These are phyloP conservation scores for Rhinogobius similis DNA, from an alignment of 2,113 vertebrate species.

Conservation along the genomic window DNA sequence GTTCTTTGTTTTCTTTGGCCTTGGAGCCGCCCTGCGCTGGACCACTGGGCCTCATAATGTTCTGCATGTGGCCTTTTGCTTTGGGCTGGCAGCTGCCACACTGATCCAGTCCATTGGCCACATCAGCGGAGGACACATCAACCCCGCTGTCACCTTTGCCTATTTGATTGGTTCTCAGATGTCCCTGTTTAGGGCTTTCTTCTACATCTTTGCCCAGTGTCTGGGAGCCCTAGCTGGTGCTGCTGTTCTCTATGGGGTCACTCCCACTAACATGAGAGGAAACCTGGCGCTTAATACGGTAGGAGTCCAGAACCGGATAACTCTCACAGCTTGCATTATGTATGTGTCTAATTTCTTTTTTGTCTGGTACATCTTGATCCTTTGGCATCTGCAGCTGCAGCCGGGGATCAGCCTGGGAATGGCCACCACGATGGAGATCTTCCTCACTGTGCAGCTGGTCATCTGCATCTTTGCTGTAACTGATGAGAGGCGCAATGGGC, in stretches of 20 bases:
- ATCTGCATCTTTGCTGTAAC: slow-evolving; percentile 92
- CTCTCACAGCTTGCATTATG: not conserved
- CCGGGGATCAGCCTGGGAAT: slow-evolving; percentile 89
- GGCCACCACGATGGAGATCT: slow-evolving; percentile 91
- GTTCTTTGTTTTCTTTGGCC: slow-evolving; percentile 92
- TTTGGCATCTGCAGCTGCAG: slow-evolving; percentile 78
- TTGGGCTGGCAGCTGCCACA: slow-evolving; percentile 89
- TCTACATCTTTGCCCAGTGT: slow-evolving; percentile 90
- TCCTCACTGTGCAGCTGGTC: slow-evolving; percentile 91
- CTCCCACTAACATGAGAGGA: slow-evolving; percentile 85
- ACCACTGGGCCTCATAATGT: slow-evolving; percentile 83
- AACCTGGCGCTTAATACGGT: slow-evolving; percentile 91
- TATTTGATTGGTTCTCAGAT: slow-evolving; percentile 92
- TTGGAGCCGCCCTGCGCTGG: slow-evolving; percentile 91
- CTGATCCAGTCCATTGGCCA: slow-evolving; percentile 90
- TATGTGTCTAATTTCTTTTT: not conserved
- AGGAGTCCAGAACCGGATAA: slow-evolving; percentile 50
- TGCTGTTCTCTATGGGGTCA: slow-evolving; percentile 90
- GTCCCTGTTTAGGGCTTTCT: slow-evolving; percentile 89
- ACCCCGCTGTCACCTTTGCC: slow-evolving; percentile 92
- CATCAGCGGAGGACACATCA: slow-evolving; percentile 93
- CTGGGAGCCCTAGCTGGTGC: slow-evolving; percentile 90
- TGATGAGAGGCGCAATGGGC: slow-evolving; percentile 88
- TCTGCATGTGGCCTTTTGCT: slow-evolving; percentile 88
- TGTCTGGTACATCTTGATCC: not conserved